Evolutionary conservation across 2,888 invertebrate species (phyloP), one percentile per base, ranked within the genome.

Genomic region (Gymnocheta viridis): DNA sequence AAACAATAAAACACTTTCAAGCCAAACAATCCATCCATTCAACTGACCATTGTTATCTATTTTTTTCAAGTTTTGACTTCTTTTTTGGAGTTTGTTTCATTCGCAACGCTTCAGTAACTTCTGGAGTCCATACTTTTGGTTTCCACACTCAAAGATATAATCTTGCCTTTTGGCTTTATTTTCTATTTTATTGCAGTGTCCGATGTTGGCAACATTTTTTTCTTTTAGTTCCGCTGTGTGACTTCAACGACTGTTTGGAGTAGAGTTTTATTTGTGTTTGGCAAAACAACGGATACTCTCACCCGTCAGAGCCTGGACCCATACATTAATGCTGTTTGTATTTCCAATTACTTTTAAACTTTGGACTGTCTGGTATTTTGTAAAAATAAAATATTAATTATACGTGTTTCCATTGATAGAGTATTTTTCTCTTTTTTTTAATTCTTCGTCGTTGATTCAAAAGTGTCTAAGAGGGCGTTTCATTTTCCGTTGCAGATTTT

Each of bases 201-300:
- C 58, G 56, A 27, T 44, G 47, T 35, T 73, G 44, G 72, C 64
- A 81, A 67, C 79, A 82, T 78, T 86, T 81, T 82, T 76, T 78
- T 86, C 82, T 85, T 78, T 85, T 82, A 81, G 87, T 87, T 87
- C 82, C 86, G 86, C 86, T 87, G 35, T 76, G 81, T 83, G 83
- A 79, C 81, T 85, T 79, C 10, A 22, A 14, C 49, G 67, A 29
- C 76, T 47, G 47, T 80, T 38, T 32, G 17, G 49, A 44, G 69
- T 64, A 60, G 44, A 74, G 49, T 19, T 35, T 12, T 54, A 2
- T 81, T 82, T 41, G 22, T 54, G 4, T 81, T 82, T 41, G 22
- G 22, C 41, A 9, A 29, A 78, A 35, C 72, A 85, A 60, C 69
- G 54, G 60, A 73, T 70, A 82, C 72, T 73, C 72, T 77, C 72